Base-by-base conservation (phyloP, 1,140 invertebrate genomes). In the Pseudomyrmex gracilis region DNA sequence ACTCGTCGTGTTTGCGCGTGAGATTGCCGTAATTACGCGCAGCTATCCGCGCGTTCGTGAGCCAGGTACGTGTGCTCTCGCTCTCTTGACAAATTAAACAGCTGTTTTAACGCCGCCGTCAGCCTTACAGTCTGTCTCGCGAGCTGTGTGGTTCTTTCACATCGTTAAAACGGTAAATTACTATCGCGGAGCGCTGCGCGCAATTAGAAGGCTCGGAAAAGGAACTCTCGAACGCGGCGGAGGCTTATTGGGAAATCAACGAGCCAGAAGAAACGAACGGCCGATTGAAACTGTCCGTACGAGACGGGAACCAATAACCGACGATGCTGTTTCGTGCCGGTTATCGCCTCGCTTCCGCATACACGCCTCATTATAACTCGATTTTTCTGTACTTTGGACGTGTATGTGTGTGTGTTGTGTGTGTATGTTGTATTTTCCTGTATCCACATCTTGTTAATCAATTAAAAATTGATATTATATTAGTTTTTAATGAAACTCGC, bases 151-250 rank as follows among this genome's bases (percentile, higher is more conserved):
- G 24, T 45, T 82, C 34, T 49, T 70, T 83, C 60, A 55, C 61
- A 76, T 83, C 73, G 43, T 78, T 78, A 84, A 71, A 77, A 82
- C 70, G 82, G 70, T 76, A 76, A 53, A 83, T 83, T 73, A 82
- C 53, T 60, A 82, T 73, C 57, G 55, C 34, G 51, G 34, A 55
- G 43, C 68, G 13, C 43, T 20, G 3, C 17, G 78, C 68, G 34
- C 34, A 82, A 82, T 82, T 82, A 71, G 58, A 71, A 34, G 34
- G 34, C 34, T 34, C 34, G 20, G 67, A 71, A 71, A 80, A 71
- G 43, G 12, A 80, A 57, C 66, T 57, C 53, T 34, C 34, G 34
- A 45, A 57, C n/a, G 73, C 43, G 24, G 34, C 34, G 5, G 34
- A 49, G 22, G 58, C 78, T 77, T 77, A 77, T 77, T 77, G 60